These are phyloP conservation scores for Stenotaenia linearis DNA, from an alignment of 2,888 invertebrate genomes.

Conservation along the genomic window DNA sequence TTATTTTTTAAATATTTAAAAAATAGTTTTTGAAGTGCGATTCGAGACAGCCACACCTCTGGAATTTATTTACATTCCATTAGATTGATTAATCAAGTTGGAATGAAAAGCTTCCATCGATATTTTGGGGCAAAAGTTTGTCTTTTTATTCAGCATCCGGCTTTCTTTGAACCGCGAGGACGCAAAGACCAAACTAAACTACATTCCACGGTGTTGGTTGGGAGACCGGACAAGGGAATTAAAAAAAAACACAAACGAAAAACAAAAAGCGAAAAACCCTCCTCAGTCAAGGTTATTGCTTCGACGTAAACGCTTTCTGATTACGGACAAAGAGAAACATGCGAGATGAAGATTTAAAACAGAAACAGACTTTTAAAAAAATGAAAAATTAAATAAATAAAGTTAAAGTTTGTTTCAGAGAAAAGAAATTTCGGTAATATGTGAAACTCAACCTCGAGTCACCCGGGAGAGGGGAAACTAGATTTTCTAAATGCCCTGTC, in stretches of 20 bases:
- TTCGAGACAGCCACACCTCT: neutral
- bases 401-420: too few relatives aligned
- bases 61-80: neutral
- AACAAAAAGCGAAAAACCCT: neutral
- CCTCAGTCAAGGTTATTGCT: neutral
- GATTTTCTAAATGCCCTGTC: neutral
- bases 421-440: neutral
- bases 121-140: neutral
- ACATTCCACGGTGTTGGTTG: neutral
- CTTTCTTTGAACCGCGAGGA: neutral
- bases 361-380: neutral
- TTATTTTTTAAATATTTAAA: neutral
- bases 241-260: neutral
- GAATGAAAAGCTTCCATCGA: neutral
- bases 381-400: too few relatives aligned
- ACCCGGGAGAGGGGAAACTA: neutral
- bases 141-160: conserved; percentile 8
- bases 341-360: neutral
- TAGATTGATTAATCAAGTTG: neutral
- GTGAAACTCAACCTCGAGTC: neutral
- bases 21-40: neutral
- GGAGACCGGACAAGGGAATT: neutral
- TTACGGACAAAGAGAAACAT: neutral
- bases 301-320: neutral
- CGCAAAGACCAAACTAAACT: neutral